Evolutionary conservation across 2,888 invertebrate species (phyloP).

Genomic region (Actias luna): DNA sequence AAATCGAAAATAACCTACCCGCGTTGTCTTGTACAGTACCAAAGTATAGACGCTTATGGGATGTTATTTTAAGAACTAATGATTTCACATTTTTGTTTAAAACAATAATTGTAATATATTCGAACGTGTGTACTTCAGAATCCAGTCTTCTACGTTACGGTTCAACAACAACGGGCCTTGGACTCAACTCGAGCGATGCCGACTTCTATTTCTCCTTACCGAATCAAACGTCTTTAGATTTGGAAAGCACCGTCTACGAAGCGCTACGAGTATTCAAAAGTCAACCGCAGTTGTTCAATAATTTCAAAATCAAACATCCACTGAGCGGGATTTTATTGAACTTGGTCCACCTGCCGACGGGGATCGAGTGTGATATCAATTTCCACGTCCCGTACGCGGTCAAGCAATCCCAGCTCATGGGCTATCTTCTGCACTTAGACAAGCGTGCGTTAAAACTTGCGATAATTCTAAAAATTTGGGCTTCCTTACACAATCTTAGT

Average conservation of each 20-base stretch:
- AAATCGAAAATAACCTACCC: too few species aligned
- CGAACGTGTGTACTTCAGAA: slow-evolving; percentile 22
- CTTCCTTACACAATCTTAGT: slow-evolving; percentile 15
- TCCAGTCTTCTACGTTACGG: slow-evolving; percentile 27
- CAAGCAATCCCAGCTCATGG: slow-evolving; percentile 18
- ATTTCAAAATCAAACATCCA: background rate
- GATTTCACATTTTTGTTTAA: background rate
- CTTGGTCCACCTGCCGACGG: slow-evolving; percentile 19
- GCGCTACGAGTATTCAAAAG: slow-evolving; percentile 18
- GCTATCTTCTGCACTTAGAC: slow-evolving; percentile 28
- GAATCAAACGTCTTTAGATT: background rate
- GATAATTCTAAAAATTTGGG: slow-evolving; percentile 30
- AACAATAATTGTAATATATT: background rate
- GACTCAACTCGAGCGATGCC: slow-evolving; percentile 29
- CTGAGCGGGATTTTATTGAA: slow-evolving; percentile 11
- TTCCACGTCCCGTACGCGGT: slow-evolving; percentile 15
- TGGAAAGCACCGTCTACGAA: slow-evolving; percentile 17
- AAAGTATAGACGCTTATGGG: too few species aligned
- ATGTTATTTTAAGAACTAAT: too few species aligned
- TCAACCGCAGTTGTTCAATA: slow-evolving; percentile 24
- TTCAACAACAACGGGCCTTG: slow-evolving; percentile 31
- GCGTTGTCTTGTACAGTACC: too few species aligned
- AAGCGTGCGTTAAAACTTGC: slow-evolving; percentile 22
- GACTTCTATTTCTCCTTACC: slow-evolving; percentile 30
- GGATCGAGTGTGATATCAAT: slow-evolving; percentile 24